Evolutionary conservation across 2,113 vertebrate genomes (phyloP), one percentile per base, ranked within the genome.

Genomic region (Salvelinus fontinalis): DNA sequence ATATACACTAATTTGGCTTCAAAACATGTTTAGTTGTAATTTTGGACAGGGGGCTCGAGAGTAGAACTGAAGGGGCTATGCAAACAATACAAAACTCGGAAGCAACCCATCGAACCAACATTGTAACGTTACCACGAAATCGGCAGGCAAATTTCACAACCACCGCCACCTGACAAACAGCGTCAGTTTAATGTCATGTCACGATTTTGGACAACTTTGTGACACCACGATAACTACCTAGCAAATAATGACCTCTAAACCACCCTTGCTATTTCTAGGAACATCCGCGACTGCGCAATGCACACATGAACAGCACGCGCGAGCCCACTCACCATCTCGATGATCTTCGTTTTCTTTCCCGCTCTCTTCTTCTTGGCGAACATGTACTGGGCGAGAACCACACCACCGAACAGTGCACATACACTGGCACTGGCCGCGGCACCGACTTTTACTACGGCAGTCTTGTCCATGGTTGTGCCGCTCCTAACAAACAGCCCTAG

Each of bases 331-430:
- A 98, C 97, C 97, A 98, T 98, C 86, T 98, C 96, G 83, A 99
- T 98, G 85, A 98, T 98, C 86, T 95, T 94, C 0, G 96, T 98
- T 90, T 99, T 98, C 86, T 96, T 95, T 7, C 96, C 96, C 18
- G 96, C 97, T 89, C 95, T 94, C 83, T 98, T 97, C 91, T 97
- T 98, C 88, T 96, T 93, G 34, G 96, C 96, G 78, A 99, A 95
- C 73, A 98, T 93, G 82, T 98, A 98, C 88, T 98, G 97, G 0
- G 95, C 95, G 84, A 98, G 89, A 24, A 96, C 95, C 29, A 96
- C 95, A 0, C 95, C 96, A 9, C 95, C 96, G 48, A 98, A 94
- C 68, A 98, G 81, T 3, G 90, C 96, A 67, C 96, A 98, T 57
- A 98, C 91, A 59, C 96, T 95, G 22, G 95, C 96, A 83, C 96